These are phyloP conservation scores for Hirtodrosophila cameraria DNA, from an alignment of 2,888 invertebrate genomes.

Conservation along the genomic window DNA sequence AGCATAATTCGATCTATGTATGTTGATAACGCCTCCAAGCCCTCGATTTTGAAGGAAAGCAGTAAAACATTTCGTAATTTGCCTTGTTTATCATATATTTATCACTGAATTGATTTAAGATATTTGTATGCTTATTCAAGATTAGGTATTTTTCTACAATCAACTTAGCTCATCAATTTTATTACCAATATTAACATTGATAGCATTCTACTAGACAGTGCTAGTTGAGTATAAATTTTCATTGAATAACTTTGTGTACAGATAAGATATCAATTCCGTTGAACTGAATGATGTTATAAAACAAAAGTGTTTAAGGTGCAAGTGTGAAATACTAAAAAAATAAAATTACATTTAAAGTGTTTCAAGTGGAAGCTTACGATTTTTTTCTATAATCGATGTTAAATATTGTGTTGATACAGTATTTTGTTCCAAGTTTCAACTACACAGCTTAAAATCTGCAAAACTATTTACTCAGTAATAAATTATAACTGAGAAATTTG, in stretches of 20 bases:
- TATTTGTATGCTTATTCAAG: background rate
- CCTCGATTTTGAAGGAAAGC: too few species aligned
- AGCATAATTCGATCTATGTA: background rate
- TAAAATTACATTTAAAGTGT: too few species aligned
- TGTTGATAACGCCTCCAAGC: constrained; percentile 12
- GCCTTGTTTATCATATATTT: background rate
- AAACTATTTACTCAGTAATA: too few species aligned
- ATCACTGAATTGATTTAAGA: background rate
- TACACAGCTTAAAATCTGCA: too few species aligned
- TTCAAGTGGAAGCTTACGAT: too few species aligned
- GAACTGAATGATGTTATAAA: constrained; percentile 6
- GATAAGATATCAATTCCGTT: constrained; percentile 26
- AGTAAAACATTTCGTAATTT: too few species aligned
- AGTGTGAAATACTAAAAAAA: background rate
- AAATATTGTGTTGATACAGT: too few species aligned
- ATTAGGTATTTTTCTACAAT: background rate
- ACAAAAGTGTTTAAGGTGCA: background rate
- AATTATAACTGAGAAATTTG: too few species aligned
- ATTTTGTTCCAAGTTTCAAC: too few species aligned
- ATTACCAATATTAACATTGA: constrained; percentile 1
- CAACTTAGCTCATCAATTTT: background rate
- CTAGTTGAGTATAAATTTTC: constrained; percentile 8
- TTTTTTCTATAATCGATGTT: too few species aligned
- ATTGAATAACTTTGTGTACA: background rate
- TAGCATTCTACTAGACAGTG: constrained; percentile 2